Conservation (phyloP, 2,113 vertebrate genomes). For the Tachysurus vachellii region DNA sequence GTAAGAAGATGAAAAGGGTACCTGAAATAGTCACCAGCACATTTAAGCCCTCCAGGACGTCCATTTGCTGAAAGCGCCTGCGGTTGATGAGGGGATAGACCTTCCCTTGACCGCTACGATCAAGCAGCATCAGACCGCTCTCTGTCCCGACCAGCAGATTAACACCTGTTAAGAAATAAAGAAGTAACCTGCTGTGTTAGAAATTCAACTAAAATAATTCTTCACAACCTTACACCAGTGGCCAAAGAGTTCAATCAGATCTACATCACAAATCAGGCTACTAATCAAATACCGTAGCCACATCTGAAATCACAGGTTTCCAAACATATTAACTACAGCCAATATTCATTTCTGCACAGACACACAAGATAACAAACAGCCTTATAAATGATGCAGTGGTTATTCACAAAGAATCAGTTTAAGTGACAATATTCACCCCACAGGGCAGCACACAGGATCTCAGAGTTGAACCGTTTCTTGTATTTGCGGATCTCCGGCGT, state of each 20-base stretch:
- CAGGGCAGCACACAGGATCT: constrained; percentile 95
- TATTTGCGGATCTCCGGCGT: constrained; percentile 98
- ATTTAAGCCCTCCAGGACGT: constrained; percentile 95
- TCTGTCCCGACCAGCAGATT: constrained; percentile 96
- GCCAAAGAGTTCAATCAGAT: background rate
- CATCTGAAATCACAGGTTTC: background rate
- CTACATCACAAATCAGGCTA: background rate
- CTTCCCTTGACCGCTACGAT: constrained; percentile 96
- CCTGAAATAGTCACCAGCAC: constrained; percentile 98
- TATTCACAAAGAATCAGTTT: background rate
- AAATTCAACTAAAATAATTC: background rate
- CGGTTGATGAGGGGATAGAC: constrained; percentile 96
- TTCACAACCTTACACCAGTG: background rate
- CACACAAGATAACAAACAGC: background rate
- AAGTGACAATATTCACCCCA: constrained; percentile 81
- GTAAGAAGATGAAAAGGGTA: constrained; percentile 59
- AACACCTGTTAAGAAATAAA: constrained; percentile 76
- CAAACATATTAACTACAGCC: background rate
- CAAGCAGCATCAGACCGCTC: constrained; percentile 96
- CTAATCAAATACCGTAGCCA: background rate
- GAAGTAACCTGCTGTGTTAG: too few relatives aligned
- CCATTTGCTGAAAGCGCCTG: constrained; percentile 97
- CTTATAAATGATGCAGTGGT: background rate
- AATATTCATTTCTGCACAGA: background rate
- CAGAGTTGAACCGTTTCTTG: constrained; percentile 99